These are phyloP conservation scores for Catharus fuscescens DNA, from an alignment of 2,113 vertebrate species.

Conservation along the genomic window DNA sequence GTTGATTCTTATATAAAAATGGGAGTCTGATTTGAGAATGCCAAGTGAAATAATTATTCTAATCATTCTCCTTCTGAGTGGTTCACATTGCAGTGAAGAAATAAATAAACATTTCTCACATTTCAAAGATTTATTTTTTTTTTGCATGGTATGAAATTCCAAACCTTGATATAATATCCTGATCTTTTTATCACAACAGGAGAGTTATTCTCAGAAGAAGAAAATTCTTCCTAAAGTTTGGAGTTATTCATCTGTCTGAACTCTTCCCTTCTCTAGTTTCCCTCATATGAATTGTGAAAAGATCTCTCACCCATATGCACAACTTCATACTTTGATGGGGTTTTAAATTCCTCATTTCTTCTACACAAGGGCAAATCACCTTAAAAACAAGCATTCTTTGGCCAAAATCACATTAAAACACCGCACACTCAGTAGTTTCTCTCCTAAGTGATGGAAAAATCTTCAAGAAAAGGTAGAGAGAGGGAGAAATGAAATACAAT, in stretches of 20 bases:
- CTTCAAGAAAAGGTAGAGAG: background rate
- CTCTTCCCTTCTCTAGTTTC: background rate
- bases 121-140: background rate
- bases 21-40: background rate
- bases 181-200: background rate
- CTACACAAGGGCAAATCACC: background rate
- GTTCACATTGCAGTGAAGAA: background rate
- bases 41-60: background rate
- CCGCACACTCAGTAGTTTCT: background rate
- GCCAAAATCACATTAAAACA: background rate
- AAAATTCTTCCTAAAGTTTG: background rate
- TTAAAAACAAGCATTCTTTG: background rate
- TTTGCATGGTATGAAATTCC: background rate
- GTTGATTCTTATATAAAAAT: background rate
- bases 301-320: background rate
- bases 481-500: background rate
- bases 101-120: background rate
- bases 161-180: background rate
- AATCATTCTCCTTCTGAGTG: background rate
- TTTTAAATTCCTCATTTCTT: background rate
- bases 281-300: background rate
- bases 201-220: background rate
- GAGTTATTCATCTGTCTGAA: background rate
- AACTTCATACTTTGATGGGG: background rate
- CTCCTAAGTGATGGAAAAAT: background rate